Evolutionary conservation across 1,140 invertebrate species (phyloP).

Genomic region (Eurosta solidaginis): DNA sequence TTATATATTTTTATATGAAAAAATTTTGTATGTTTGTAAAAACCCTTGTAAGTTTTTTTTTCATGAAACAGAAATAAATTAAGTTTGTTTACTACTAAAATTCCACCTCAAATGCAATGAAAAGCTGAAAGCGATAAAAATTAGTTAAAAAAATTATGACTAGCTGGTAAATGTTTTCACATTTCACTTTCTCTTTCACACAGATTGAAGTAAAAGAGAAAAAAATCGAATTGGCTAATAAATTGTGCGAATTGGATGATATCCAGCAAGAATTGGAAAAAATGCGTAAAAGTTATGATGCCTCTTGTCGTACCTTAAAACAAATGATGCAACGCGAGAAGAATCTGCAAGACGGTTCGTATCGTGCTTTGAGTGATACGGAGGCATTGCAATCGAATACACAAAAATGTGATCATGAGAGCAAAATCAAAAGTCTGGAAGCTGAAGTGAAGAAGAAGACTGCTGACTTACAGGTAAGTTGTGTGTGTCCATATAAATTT

Average conservation of each 20-base stretch:
- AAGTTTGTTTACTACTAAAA: background rate
- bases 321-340: constrained; percentile 53
- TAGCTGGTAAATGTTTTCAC: background rate
- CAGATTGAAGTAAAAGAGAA: constrained; percentile 22
- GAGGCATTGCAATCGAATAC: constrained; percentile 36
- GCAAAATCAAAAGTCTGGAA: constrained; percentile 60
- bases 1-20: constrained; percentile 18
- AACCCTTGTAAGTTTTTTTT: background rate
- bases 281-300: constrained; percentile 45
- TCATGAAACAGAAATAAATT: background rate
- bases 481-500: too few species aligned
- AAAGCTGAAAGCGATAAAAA: background rate
- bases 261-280: constrained; percentile 46
- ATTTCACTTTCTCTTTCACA: background rate
- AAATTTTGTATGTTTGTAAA: constrained; percentile 21
- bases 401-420: constrained; percentile 46
- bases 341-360: constrained; percentile 45
- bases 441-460: constrained; percentile 67
- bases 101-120: background rate
- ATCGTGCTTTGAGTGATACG: constrained; percentile 46
- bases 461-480: constrained; percentile 65
- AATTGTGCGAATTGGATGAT: constrained; percentile 48
- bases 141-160: background rate
- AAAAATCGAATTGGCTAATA: constrained; percentile 45
- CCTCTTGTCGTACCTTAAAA: constrained; percentile 50